A percentile compares a stretch with the other conserved stretches of the same genome.
Conservation (phyloP, 1,140 invertebrate species). For the Cyclargus thomasi region DNA sequence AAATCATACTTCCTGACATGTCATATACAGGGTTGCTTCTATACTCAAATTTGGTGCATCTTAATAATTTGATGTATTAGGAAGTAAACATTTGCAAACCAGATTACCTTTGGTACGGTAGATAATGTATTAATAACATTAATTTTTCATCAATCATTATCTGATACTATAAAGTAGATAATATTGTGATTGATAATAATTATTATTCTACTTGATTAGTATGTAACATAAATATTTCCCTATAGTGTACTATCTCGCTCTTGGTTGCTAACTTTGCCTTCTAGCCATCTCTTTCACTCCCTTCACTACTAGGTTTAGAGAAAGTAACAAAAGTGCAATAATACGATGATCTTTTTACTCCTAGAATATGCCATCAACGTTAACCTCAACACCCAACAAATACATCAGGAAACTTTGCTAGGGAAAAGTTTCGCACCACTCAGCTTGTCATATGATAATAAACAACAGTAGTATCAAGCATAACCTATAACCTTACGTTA, state of each 20-base stretch:
- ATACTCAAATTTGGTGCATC: no score
- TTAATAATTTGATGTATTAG: background rate
- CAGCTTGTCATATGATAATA: constrained; percentile 29
- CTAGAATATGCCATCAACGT: constrained; percentile 1
- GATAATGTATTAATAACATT: background rate
- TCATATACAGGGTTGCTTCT: no score
- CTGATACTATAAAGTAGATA: background rate
- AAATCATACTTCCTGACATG: no score
- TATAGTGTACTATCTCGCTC: constrained; percentile 55
- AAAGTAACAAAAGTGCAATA: constrained; percentile 72
- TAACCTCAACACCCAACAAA: background rate
- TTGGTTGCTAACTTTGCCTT: constrained; percentile 27
- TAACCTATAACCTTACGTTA: constrained; percentile 40
- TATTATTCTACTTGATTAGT: constrained; percentile 14
- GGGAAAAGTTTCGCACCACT: constrained; percentile 15
- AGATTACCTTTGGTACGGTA: background rate
- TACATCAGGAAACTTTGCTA: background rate
- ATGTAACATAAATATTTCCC: constrained; percentile 32
- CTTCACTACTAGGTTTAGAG: constrained; percentile 68
- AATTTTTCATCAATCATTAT: background rate
- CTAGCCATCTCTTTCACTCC: constrained; percentile 51
- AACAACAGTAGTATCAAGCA: constrained; percentile 39
- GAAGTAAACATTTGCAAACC: background rate
- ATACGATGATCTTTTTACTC: constrained; percentile 28
- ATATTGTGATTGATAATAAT: constrained; percentile 8